Evolutionary conservation across 1,140 invertebrate species (phyloP), one percentile per base, ranked within the genome.

Genomic region (Aphidius gifuensis): DNA sequence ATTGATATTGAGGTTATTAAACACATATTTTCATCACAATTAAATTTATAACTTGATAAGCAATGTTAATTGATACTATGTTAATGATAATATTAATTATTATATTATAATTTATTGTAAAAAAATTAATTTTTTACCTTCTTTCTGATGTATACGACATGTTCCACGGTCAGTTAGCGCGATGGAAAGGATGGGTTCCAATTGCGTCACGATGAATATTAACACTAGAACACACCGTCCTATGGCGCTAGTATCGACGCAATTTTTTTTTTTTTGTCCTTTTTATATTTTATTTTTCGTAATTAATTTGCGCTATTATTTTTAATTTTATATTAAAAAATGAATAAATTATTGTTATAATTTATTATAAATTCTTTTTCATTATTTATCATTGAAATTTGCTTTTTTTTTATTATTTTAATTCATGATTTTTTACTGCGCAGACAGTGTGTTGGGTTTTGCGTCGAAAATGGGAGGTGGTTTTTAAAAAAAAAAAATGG

Each of bases 131-230:
- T 64, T 63, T 57, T 88, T 87, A 89, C 88, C 87, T 87, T 85
- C 85, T 84, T 80, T 89, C 87, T 78, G 84, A 80, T 75, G 85
- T 84, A 85, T 85, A 86, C 78, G 88, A 89, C 88, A 90, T 90
- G 86, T 88, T 88, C 83, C 82, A 85, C 84, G 87, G 82, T 83
- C 84, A 82, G 83, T 85, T 82, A 32, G 83, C 80, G 83, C 84
- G 84, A 84, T 84, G 85, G 85, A 89, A 89, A 88, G 86, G 85
- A 85, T 83, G 75, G 78, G 67, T 72, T 74, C 65, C 68, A 72
- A 73, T 71, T 76, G 73, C 76, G 76, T 73, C 72, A 73, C 72
- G 45, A 68, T 55, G 59, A 69, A 69, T 73, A 72, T 68, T 71
- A 66, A 50, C 67, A 59, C 49, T 49, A 61, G 54, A 23, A 32